These are phyloP conservation scores for Stigmatopora nigra DNA, from an alignment of 2,113 vertebrate species.

Conservation along the genomic window DNA sequence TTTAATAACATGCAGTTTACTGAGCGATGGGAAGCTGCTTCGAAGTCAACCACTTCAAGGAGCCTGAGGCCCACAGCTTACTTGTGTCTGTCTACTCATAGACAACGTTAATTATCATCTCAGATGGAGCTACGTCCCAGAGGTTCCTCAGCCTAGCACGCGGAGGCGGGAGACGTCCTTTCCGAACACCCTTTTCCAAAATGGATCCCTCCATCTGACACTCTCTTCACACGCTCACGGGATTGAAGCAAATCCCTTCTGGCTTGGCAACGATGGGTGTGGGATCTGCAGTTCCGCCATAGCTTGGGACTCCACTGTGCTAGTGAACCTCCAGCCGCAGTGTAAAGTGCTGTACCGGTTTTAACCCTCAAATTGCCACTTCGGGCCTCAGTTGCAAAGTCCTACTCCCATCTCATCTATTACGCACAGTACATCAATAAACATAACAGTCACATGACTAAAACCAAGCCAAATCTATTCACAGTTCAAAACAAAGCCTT, in stretches of 20 bases:
- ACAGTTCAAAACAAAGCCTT: background rate
- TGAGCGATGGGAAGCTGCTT: constrained; percentile 39
- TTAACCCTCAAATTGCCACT: constrained; percentile 61
- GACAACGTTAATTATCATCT: constrained; percentile 41
- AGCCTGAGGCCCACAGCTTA: constrained; percentile 31
- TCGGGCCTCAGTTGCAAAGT: background rate
- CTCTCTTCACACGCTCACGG: constrained; percentile 34
- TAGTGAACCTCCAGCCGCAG: constrained; percentile 71
- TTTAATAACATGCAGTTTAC: constrained; percentile 29
- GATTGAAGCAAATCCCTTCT: constrained; percentile 54
- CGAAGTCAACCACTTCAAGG: constrained; percentile 35
- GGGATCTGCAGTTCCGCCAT: constrained; percentile 69
- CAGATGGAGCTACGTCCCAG: constrained; percentile 42
- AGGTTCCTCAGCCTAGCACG: constrained; percentile 15
- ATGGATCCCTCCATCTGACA: constrained; percentile 18
- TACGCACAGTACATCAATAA: constrained; percentile 26
- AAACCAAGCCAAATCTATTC: background rate
- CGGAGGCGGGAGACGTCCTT: constrained; percentile 14
- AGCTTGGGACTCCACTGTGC: constrained; percentile 63
- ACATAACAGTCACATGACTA: constrained; percentile 1
- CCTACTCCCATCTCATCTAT: constrained; percentile 23
- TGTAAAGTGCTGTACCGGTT: constrained; percentile 72
- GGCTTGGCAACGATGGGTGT: constrained; percentile 61
- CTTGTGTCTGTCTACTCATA: constrained; percentile 25
- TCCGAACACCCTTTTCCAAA: constrained; percentile 29